Conservation (phyloP, 2,888 invertebrate genomes). For the Drosophila neotestacea region DNA sequence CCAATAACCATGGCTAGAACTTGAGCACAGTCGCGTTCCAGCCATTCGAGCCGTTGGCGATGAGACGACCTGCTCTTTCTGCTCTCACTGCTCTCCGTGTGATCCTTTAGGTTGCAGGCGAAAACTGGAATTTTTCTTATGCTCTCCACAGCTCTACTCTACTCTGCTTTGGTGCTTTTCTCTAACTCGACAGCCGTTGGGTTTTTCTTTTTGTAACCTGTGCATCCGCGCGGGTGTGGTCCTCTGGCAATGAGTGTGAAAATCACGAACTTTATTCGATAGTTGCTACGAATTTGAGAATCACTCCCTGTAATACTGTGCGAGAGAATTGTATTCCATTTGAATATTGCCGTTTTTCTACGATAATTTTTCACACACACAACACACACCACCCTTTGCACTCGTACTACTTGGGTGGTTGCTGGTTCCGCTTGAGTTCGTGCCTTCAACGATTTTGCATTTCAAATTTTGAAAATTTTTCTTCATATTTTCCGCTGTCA, state of each 20-base stretch:
- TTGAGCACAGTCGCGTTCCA: constrained; percentile 33
- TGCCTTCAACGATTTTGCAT: constrained; percentile 3
- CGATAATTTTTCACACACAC: constrained; percentile 12
- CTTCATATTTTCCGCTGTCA: constrained; percentile 31
- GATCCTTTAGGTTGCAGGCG: constrained; percentile 64
- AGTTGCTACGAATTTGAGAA: constrained; percentile 11
- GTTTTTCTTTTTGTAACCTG: constrained; percentile 77
- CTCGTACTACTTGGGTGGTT: constrained; percentile 11
- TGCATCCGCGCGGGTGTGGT: constrained; percentile 85
- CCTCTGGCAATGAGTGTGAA: constrained; percentile 66
- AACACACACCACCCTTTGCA: constrained; percentile 16
- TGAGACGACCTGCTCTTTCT: constrained; percentile 17
- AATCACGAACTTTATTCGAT: constrained; percentile 40
- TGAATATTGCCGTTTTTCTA: constrained; percentile 21
- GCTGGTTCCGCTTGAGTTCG: constrained; percentile 33
- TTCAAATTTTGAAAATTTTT: constrained; percentile 20
- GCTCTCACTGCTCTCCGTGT: constrained; percentile 49
- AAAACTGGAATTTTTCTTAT: constrained; percentile 71
- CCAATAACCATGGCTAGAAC: constrained; percentile 31
- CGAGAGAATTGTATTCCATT: constrained; percentile 24
- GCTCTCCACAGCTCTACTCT: constrained; percentile 21
- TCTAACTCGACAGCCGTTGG: constrained; percentile 42
- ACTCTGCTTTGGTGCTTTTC: constrained; percentile 46
- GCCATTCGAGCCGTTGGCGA: constrained; percentile 32
- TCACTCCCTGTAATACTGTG: constrained; percentile 7